Percentiles rank a stretch among this genome's conserved stretches.
phyloP scores from a whole-genome alignment of 1,140 invertebrate genomes.

The Drosophila rhopaloa region DNA sequence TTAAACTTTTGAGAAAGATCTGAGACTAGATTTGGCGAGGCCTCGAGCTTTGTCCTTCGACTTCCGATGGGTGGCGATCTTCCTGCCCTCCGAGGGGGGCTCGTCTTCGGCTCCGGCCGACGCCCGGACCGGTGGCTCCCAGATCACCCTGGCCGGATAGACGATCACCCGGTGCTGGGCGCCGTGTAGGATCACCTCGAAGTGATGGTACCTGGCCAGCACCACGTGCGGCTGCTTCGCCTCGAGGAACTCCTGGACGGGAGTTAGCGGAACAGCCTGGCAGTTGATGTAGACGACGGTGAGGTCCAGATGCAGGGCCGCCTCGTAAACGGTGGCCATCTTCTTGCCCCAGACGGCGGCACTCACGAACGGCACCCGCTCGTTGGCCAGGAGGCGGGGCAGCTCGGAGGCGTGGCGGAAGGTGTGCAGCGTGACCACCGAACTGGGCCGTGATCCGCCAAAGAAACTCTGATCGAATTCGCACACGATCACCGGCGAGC shows the following conservation, averaged over 20 bases:
- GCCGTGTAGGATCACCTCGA: constrained; percentile 29
- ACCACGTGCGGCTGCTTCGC: constrained; percentile 19
- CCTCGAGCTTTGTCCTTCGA: no score
- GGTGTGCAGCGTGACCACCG: constrained; percentile 61
- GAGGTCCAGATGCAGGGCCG: constrained; percentile 28
- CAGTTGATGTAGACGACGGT: constrained; percentile 56
- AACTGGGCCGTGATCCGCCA: constrained; percentile 28
- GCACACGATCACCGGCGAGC: constrained; percentile 49
- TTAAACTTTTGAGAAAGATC: neutral
- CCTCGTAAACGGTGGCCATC: constrained; percentile 51
- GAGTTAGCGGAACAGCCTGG: constrained; percentile 6
- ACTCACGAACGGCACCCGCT: constrained; percentile 38
- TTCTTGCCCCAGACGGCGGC: constrained; percentile 54
- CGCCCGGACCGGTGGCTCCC: constrained; percentile 1
- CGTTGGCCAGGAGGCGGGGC: constrained; percentile 13
- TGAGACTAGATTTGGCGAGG: neutral
- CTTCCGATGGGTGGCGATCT: neutral
- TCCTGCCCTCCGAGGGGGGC: neutral
- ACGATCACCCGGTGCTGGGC: constrained; percentile 17
- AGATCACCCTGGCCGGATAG: constrained; percentile 39
- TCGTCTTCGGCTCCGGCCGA: neutral
- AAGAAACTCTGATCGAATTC: constrained; percentile 64
- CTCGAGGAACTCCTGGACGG: constrained; percentile 14
- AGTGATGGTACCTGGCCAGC: constrained; percentile 39
- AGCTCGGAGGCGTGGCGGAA: constrained; percentile 48